phyloP scores from a whole-genome alignment of 2,113 vertebrate genomes.

The Istiophorus platypterus region DNA sequence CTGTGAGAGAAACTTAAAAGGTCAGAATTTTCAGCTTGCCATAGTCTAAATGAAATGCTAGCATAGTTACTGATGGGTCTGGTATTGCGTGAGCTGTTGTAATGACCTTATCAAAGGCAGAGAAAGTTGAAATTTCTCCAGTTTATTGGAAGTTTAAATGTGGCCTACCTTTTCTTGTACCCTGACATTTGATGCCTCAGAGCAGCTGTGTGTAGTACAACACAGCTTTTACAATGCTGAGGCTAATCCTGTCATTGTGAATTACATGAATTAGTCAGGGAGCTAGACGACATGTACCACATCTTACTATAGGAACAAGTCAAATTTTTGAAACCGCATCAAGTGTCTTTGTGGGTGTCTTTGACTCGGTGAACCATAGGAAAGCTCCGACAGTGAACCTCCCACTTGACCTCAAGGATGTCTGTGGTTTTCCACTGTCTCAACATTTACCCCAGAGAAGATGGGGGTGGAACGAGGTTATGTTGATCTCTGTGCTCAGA shows the following conservation, averaged over 20 bases:
- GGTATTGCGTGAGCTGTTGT: constrained; percentile 56
- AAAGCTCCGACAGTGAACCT: constrained; percentile 55
- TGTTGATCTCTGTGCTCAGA: constrained; percentile 2
- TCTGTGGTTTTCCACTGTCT: constrained; percentile 77
- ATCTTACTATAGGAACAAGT: constrained; percentile 33
- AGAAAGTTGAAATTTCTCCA: constrained; percentile 55
- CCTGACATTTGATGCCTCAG: constrained; percentile 31
- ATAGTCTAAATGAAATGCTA: constrained; percentile 65
- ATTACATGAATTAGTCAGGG: constrained; percentile 61
- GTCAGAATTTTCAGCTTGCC: constrained; percentile 68
- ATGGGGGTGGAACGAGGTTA: constrained; percentile 55
- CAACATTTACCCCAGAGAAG: constrained; percentile 60
- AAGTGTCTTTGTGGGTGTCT: constrained; percentile 65
- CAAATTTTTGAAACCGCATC: constrained; percentile 48
- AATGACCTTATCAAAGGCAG: constrained; percentile 75
- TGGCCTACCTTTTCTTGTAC: constrained; percentile 11
- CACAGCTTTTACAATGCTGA: constrained; percentile 35
- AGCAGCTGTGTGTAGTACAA: constrained; percentile 24
- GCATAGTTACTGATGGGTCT: constrained; percentile 56
- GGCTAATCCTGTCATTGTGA: constrained; percentile 49
- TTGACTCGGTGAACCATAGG: constrained; percentile 65
- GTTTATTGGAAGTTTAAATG: constrained; percentile 49
- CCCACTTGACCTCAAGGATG: constrained; percentile 77
- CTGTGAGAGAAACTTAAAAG: constrained; percentile 64
- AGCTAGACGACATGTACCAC: constrained; percentile 33